phyloP scores from a whole-genome alignment of 2,797 vertebrate genomes.

The Poecilia wingei region DNA sequence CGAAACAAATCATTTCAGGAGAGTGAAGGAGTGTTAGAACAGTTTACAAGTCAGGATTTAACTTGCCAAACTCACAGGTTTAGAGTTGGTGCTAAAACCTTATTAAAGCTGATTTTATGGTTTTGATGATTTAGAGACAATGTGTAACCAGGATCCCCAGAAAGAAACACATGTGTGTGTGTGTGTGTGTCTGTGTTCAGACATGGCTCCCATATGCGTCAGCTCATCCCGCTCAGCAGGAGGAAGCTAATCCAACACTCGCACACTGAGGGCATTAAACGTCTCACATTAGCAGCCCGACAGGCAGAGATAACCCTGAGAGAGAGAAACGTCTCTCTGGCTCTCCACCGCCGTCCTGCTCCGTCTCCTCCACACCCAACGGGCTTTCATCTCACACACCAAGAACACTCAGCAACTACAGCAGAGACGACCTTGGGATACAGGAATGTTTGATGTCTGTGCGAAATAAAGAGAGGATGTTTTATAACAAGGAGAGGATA shows the following conservation, averaged over 20 bases:
- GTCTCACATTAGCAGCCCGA: slow-evolving; percentile 56
- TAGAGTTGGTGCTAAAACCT: background rate
- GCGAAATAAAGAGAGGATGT: background rate
- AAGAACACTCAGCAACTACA: background rate
- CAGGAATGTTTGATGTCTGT: background rate
- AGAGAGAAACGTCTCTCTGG: slow-evolving; percentile 29
- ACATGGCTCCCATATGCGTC: slow-evolving; percentile 53
- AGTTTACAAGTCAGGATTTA: background rate
- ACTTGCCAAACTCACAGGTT: background rate
- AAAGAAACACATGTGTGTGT: slow-evolving; percentile 11
- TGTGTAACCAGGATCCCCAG: slow-evolving; percentile 6
- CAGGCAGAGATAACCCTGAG: slow-evolving; percentile 36
- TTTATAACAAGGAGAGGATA: background rate
- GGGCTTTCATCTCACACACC: slow-evolving; percentile 6
- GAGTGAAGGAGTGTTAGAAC: slow-evolving; percentile 7
- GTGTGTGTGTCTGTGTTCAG: slow-evolving; percentile 18
- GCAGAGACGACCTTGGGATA: background rate
- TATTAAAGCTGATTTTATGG: background rate
- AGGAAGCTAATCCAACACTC: slow-evolving; percentile 54
- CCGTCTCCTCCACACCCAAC: background rate
- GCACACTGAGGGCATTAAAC: slow-evolving; percentile 52
- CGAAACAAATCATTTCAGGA: slow-evolving; percentile 20
- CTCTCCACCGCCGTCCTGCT: background rate
- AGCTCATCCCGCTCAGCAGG: slow-evolving; percentile 62
- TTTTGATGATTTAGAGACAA: background rate